Evolutionary conservation across 2,888 invertebrate genomes (phyloP), one percentile per base, ranked within the genome.

Genomic region (Stictocephala bisonia): DNA sequence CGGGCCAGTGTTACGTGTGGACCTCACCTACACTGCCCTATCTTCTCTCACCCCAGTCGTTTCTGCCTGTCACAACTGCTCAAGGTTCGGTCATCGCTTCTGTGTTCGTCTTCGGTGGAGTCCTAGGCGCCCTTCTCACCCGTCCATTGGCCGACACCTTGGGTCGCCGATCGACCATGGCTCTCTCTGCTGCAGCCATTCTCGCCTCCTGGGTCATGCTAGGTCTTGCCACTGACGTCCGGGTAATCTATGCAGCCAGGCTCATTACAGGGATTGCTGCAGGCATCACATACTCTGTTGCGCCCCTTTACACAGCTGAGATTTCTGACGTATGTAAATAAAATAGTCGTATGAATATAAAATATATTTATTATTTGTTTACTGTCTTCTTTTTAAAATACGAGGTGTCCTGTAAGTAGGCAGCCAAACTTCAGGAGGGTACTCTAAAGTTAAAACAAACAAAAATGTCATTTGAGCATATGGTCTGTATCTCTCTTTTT

Each of bases 21-120:
- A 92, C 93, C 0, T 92, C 94, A 0, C 93, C 95, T 0, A 92
- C 92, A 0, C 82, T 94, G n/a, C 89, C 90, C 0, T 90, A 91
- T 80, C 83, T 92, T 51, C 51, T 50, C 29, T 71, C 74, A 1
- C 13, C 40, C 0, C 70, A 74, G 27, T 75, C 77, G 2, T 53
- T 75, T 11, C 29, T 78, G 9, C 80, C 81, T 24, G 77, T 86
- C 2, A 85, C 84, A 0, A 79, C 79, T 26, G 15, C 31, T 51
- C 41, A 69, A 20, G 69, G 69, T 3, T 69, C 69, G 7, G 27
- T 27, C 35, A 69, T 69, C 15, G 69, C 51, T 29, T 69, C 69
- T 9, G 4, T 53, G 35, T 35, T 69, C n/a, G 53, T 53, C 15
- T 29, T 51, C 13, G 69, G 69, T 11, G 69, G 69, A 2, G 31